Evolutionary conservation across 2,113 vertebrate species (phyloP).

Genomic region (Corythaeola cristata): DNA sequence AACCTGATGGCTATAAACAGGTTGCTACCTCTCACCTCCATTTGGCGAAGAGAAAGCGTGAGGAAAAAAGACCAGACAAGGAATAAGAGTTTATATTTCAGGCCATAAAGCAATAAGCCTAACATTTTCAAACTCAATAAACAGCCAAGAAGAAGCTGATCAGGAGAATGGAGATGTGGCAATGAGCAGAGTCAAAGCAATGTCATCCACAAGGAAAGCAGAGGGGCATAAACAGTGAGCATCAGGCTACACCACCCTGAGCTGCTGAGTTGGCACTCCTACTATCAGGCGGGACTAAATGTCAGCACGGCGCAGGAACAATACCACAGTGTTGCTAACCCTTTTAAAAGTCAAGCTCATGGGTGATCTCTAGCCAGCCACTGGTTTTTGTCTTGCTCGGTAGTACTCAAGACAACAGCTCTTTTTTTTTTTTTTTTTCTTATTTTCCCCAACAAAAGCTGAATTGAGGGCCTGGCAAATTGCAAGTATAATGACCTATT

Average conservation of each 20-base stretch:
- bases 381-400: neutral
- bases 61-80: neutral
- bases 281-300: neutral
- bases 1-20: neutral
- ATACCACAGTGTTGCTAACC: neutral
- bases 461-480: neutral
- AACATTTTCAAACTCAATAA: neutral
- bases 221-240: neutral
- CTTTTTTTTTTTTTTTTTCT: neutral
- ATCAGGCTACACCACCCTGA: neutral
- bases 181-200: neutral
- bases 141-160: neutral
- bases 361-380: neutral
- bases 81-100: neutral
- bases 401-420: neutral
- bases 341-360: neutral
- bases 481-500: neutral
- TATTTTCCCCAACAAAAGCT: neutral
- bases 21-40: neutral
- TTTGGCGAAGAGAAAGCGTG: neutral
- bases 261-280: neutral
- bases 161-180: neutral
- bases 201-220: neutral
- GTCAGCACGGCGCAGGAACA: neutral
- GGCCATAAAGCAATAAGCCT: neutral